Percentiles rank a stretch among this genome's conserved stretches.
These are phyloP conservation scores for Thysanoteuthis rhombus DNA, from an alignment of 2,888 invertebrate species.

Conservation along the genomic window DNA sequence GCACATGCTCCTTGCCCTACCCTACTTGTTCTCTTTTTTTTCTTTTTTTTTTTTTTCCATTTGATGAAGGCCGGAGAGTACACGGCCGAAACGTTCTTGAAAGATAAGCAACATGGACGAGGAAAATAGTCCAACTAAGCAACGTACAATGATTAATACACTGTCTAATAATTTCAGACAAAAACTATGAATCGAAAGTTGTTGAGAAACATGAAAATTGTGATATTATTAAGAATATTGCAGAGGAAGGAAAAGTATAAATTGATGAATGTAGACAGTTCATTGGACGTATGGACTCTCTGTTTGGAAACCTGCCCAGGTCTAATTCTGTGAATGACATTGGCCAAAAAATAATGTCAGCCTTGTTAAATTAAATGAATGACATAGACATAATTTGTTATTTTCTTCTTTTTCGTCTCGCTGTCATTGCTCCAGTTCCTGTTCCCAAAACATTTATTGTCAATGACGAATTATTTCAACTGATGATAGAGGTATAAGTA, in stretches of 20 bases:
- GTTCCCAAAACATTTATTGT: not conserved
- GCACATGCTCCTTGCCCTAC: too few relatives aligned
- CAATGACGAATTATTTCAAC: not conserved
- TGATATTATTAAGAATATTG: not conserved
- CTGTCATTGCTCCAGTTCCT: not conserved
- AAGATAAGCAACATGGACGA: too few relatives aligned
- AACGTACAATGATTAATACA: too few relatives aligned
- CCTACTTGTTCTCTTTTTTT: too few relatives aligned
- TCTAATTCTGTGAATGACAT: not conserved
- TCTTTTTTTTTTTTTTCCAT: too few relatives aligned
- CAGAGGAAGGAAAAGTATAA: not conserved
- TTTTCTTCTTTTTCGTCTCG: not conserved
- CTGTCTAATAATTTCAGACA: too few relatives aligned
- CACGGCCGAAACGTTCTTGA: too few relatives aligned
- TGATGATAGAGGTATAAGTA: not conserved
- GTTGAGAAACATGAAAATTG: not conserved
- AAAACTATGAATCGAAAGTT: too few relatives aligned
- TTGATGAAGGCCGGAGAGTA: too few relatives aligned
- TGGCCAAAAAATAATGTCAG: not conserved
- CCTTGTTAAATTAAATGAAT: slow-evolving; percentile 12
- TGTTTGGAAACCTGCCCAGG: not conserved
- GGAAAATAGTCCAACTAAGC: too few relatives aligned
- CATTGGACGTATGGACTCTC: not conserved
- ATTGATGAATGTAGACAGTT: not conserved
- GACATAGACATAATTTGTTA: not conserved